Evolutionary conservation across 2,797 vertebrate species (phyloP).

Genomic region (Trachurus trachurus): DNA sequence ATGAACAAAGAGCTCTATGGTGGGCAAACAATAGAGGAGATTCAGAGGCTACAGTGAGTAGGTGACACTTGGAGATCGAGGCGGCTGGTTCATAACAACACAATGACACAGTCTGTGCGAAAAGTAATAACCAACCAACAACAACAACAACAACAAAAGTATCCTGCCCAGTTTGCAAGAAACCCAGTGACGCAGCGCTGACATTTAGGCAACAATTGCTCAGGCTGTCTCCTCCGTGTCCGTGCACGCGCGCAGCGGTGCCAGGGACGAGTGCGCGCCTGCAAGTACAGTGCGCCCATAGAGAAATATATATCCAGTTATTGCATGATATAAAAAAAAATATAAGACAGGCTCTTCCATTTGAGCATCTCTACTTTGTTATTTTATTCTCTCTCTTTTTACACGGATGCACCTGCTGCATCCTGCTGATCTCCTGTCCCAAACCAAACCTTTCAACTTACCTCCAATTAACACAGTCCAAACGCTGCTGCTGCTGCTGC

Average conservation of each 20-base stretch:
- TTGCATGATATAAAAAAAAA: not conserved
- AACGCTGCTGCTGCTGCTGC: slow-evolving; percentile 20
- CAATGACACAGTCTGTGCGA: slow-evolving; percentile 4
- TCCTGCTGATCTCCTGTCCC: not conserved
- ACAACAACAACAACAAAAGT: slow-evolving; percentile 36
- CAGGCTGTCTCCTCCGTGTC: slow-evolving; percentile 51
- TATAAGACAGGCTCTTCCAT: not conserved
- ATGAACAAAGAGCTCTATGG: slow-evolving; percentile 75
- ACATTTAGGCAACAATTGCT: slow-evolving; percentile 68
- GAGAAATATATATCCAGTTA: slow-evolving; percentile 2
- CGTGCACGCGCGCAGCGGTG: slow-evolving; percentile 61
- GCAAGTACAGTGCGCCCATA: slow-evolving; percentile 22
- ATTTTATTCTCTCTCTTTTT: rapidly evolving
- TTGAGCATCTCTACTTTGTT: no score
- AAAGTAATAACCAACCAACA: slow-evolving; percentile 54
- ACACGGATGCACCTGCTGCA: not conserved
- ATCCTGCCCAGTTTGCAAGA: slow-evolving; percentile 56
- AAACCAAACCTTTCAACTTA: slow-evolving; percentile 66
- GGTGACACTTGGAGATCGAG: slow-evolving; percentile 16
- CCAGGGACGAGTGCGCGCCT: slow-evolving; percentile 55
- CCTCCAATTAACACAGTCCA: slow-evolving; percentile 63
- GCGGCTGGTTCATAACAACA: slow-evolving; percentile 3
- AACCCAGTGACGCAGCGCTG: slow-evolving; percentile 74
- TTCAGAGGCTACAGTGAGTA: slow-evolving; percentile 22
- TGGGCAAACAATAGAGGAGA: slow-evolving; percentile 69